Evolutionary conservation across 1,140 invertebrate genomes (phyloP), one percentile per base, ranked within the genome.

Genomic region (Brachionus calyciflorus): DNA sequence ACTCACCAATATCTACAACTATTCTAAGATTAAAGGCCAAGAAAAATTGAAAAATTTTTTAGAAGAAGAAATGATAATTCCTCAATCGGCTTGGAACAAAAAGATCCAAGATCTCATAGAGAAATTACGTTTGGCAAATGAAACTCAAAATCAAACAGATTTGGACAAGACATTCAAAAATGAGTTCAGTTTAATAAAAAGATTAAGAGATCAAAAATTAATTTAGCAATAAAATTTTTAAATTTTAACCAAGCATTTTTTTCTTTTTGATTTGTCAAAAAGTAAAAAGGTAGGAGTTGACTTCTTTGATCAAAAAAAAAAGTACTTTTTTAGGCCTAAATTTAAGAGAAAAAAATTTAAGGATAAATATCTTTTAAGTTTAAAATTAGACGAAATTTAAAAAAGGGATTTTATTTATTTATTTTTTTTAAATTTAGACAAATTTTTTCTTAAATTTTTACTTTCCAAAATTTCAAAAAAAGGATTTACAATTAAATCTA

Each of bases 181-280:
- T 30, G 55, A 60, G 55, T 37, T 37, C 26, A 37, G 55, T 37
- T 37, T 5, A n/a, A n/a, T n/a, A n/a, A n/a, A n/a, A n/a, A n/a
- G n/a, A n/a, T 55, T 55, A n/a, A 55, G 53, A 55, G 53, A 55
- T 4, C 12, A 55, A 55, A 55, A 55, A 28, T 26, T 55, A 12
- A 55, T 55, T 9, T 55, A 24, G 10, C 12, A 51, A 24, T 3
- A 51, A 53, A 33, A 17, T 30, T 55, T 55, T 55, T 30, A 5
- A 17, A 14, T 55, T 55, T 55, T 55, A 10, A 3, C 19, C 26
- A 55, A 24, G 51, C 21, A 12, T 55, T 28, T 14, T 2, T 55
- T 55, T 55, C 26, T 12, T 12, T 55, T 3, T n/a, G 10, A 44
- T 12, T 44, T 5, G 41, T 44, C n/a, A 44, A n/a, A n/a, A n/a